These are phyloP conservation scores for Antennarius maculatus DNA, from an alignment of 2,797 vertebrate species.

Conservation along the genomic window DNA sequence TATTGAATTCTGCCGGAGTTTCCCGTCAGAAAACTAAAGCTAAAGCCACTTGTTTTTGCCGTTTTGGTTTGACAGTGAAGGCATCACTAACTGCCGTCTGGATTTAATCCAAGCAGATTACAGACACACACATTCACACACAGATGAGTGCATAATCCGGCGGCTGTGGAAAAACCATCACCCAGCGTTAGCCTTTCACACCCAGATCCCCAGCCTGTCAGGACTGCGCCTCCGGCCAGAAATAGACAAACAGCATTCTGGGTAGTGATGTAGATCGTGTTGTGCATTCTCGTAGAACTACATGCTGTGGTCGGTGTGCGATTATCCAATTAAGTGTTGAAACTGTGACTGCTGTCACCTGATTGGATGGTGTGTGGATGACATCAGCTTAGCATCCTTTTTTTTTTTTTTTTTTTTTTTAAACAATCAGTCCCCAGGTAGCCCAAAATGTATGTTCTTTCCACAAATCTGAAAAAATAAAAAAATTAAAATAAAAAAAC, in stretches of 20 bases:
- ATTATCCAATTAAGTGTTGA: too few relatives aligned
- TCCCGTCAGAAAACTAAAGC: constrained; percentile 13
- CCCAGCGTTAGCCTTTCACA: constrained; percentile 30
- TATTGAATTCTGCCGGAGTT: too few relatives aligned
- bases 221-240: background rate
- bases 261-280: constrained; percentile 22
- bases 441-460: too few relatives aligned
- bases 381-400: background rate
- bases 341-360: background rate
- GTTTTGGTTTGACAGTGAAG: constrained; percentile 15
- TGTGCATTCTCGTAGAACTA: background rate
- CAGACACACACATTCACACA: too few relatives aligned
- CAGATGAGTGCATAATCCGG: constrained; percentile 13
- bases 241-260: constrained; percentile 32
- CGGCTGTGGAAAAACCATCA: constrained; percentile 23
- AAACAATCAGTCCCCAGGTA: too few relatives aligned
- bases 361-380: too few relatives aligned
- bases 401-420: too few relatives aligned
- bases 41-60: constrained; percentile 1
- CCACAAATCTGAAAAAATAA: too few relatives aligned
- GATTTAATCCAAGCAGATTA: constrained; percentile 43
- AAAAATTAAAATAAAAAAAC: too few relatives aligned
- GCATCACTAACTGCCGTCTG: constrained; percentile 5
- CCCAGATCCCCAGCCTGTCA: constrained; percentile 17
- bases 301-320: too few relatives aligned